phyloP scores from a whole-genome alignment of 35 echinoderm and acorn worm genomes.

The Heliocidaris tuberculata region DNA sequence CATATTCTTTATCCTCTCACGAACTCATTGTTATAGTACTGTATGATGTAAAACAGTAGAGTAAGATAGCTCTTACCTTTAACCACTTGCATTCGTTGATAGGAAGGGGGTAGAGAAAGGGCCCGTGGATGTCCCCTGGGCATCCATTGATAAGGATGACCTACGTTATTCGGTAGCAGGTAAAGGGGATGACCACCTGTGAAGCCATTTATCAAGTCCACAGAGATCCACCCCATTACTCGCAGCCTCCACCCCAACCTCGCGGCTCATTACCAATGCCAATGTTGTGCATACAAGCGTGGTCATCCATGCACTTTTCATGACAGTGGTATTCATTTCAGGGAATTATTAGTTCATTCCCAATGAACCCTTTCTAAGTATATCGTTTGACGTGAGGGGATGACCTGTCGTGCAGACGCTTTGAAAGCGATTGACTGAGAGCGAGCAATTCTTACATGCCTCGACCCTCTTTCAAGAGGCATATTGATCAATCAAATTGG shows the following conservation, averaged over 20 bases:
- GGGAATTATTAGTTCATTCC: background rate
- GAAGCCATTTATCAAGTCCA: background rate
- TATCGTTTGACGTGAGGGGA: background rate
- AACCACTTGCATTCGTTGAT: background rate
- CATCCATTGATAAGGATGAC: background rate
- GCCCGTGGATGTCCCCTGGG: background rate
- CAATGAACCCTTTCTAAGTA: background rate
- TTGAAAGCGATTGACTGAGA: background rate
- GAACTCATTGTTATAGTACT: background rate
- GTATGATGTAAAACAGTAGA: background rate
- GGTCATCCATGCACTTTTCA: background rate
- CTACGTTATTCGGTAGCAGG: background rate
- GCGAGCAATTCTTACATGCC: background rate
- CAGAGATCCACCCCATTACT: background rate
- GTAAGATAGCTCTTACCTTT: too few species aligned
- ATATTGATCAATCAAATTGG: background rate
- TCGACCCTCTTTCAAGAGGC: background rate
- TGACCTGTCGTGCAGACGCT: background rate
- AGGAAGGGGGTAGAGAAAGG: background rate
- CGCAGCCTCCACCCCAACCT: background rate
- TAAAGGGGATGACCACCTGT: background rate
- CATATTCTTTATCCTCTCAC: background rate
- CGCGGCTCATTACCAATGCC: background rate
- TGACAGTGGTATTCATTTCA: background rate
- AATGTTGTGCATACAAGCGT: constrained; percentile 9